phyloP scores from a whole-genome alignment of 2,113 vertebrate species.

The Mixornis gularis region DNA sequence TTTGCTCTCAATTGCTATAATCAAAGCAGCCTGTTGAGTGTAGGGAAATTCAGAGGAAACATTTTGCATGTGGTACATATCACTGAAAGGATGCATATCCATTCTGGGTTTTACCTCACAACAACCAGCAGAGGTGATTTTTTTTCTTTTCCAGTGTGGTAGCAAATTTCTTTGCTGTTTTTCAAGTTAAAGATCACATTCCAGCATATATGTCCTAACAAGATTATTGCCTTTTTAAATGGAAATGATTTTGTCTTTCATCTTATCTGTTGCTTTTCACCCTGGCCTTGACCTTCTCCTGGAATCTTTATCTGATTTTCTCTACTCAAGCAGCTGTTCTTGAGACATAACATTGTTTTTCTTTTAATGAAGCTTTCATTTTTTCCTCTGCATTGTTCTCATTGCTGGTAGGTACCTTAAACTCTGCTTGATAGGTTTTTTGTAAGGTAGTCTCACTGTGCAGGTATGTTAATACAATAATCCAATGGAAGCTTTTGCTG shows the following conservation, averaged over 20 bases:
- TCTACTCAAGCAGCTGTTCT: not conserved
- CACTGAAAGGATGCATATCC: not conserved
- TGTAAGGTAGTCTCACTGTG: not conserved
- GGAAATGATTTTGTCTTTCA: not conserved
- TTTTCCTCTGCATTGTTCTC: not conserved
- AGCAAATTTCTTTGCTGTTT: not conserved
- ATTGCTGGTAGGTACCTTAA: not conserved
- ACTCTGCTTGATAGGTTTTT: not conserved
- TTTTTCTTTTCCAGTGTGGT: not conserved
- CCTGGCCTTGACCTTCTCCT: conserved; percentile 1
- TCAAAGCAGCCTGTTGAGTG: not conserved
- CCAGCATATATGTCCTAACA: not conserved
- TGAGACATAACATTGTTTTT: not conserved
- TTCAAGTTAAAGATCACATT: conserved; percentile 2
- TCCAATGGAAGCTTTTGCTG: not conserved
- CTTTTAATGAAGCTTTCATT: not conserved
- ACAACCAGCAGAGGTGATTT: not conserved
- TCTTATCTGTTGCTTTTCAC: conserved; percentile 34
- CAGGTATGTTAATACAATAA: not conserved
- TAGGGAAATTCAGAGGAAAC: not conserved
- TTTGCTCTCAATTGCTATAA: not conserved
- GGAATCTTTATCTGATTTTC: not conserved
- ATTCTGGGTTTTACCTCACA: not conserved
- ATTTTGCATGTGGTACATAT: not conserved
- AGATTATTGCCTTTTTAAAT: not conserved